These are phyloP conservation scores for Hylaeus anthracinus DNA, from an alignment of 1,140 invertebrate species.

Conservation along the genomic window DNA sequence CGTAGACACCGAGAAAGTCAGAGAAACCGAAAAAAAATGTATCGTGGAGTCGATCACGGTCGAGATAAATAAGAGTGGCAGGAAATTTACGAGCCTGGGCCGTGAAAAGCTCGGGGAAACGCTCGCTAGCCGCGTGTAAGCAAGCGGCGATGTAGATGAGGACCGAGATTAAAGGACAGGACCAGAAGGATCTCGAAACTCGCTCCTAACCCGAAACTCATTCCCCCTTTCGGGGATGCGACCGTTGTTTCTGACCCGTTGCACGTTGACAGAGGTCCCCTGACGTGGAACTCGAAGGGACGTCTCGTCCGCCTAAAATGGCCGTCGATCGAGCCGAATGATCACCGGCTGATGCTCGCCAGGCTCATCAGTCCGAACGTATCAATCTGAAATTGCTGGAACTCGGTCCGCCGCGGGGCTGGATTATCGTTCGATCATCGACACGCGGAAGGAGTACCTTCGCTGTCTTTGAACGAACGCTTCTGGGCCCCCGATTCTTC, in stretches of 20 bases:
- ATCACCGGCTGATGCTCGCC: conserved; percentile 36
- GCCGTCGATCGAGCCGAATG: conserved; percentile 39
- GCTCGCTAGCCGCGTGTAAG: conserved; percentile 42
- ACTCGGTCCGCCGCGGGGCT: conserved; percentile 12
- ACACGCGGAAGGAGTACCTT: conserved; percentile 17
- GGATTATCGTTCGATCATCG: conserved; percentile 3
- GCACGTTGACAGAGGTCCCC: conserved; percentile 58
- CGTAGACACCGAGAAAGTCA: not conserved
- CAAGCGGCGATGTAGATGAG: conserved; percentile 61
- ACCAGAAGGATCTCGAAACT: conserved; percentile 52
- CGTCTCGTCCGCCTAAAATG: conserved; percentile 46
- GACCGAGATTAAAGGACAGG: conserved; percentile 60
- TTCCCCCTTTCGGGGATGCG: conserved; percentile 30
- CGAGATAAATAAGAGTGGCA: conserved; percentile 65
- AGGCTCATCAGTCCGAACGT: conserved; percentile 49
- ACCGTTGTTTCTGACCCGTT: conserved; percentile 59
- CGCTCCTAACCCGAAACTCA: conserved; percentile 43
- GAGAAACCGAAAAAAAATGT: conserved; percentile 47
- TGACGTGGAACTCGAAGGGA: conserved; percentile 42
- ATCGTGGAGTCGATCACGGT: conserved; percentile 55
- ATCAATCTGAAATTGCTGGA: conserved; percentile 52
- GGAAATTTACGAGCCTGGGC: conserved; percentile 64
- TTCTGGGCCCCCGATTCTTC: conserved; percentile 9
- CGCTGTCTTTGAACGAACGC: not conserved
- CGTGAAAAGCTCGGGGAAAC: conserved; percentile 62